A percentile compares a stretch with the other conserved stretches of the same genome.
phyloP scores from a whole-genome alignment of 2,113 vertebrate species.

The Bothrops jararaca region DNA sequence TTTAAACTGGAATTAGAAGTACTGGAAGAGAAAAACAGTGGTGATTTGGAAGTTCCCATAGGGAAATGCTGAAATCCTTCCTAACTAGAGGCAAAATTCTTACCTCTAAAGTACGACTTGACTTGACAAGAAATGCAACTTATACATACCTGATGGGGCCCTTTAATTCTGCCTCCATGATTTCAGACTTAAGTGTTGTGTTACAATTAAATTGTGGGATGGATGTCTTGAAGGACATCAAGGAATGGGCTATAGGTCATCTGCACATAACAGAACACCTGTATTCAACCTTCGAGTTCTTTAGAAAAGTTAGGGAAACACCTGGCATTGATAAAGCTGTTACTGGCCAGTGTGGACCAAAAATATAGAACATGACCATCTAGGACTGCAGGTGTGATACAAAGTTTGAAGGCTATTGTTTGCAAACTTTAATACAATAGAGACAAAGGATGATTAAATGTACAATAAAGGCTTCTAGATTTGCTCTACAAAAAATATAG shows the following conservation, averaged over 20 bases:
- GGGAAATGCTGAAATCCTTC: background rate
- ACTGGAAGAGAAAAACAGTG: background rate
- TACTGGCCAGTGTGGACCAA: background rate
- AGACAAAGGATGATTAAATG: background rate
- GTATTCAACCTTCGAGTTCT: background rate
- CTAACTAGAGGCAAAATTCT: background rate
- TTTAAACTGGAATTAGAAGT: background rate
- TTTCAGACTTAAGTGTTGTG: background rate
- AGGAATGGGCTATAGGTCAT: background rate
- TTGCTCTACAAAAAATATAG: background rate
- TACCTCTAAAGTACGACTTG: background rate
- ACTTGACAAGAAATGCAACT: background rate
- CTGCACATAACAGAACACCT: background rate
- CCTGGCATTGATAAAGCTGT: background rate
- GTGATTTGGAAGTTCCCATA: background rate
- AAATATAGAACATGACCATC: background rate
- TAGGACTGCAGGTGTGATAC: background rate
- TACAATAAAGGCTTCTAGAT: background rate
- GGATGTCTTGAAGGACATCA: background rate
- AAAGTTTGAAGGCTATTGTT: background rate
- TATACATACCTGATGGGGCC: background rate
- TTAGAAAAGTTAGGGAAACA: background rate
- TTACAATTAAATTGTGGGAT: background rate
- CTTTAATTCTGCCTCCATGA: background rate
- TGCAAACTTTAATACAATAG: background rate